Base-by-base conservation (phyloP, 1,140 invertebrate genomes). In the Hylyphantes graminicola region DNA sequence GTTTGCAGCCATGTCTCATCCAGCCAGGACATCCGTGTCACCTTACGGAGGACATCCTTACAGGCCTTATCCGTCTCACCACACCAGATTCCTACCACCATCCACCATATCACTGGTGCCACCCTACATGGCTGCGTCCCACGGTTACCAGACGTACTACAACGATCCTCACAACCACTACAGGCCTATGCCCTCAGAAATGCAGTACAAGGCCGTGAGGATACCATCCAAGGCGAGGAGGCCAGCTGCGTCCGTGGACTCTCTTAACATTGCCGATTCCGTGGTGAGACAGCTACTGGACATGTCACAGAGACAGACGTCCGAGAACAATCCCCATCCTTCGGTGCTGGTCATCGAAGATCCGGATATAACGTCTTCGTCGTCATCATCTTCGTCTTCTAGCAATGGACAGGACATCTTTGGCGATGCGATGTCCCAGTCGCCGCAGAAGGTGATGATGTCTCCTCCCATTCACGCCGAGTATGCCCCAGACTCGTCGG, bases 321-420 rank as follows among this genome's bases (percentile, higher is more conserved):
- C n/a, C 15, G 51, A 65, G 12, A 13, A 72, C 15, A 55, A 53
- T 8, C 51, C 74, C 19, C 55, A n/a, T 7, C 80, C 80, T 7
- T 83, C 80, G 7, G 80, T 83, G 12, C 48, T 83, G 15, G 80
- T 83, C 70, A 83, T 83, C 5, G 80, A 83, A 51, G 80, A 83
- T 57, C 80, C 80, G 0, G 80, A 83, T 51, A 72, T 74, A n/a
- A 65, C 80, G 0, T 83, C 80, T 19, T 35, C 35, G 35, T 35
- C 35, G 35, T 35, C 35, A 5, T 35, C 35, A 35, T 35, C 35
- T 35, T 35, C 35, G 35, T 35, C 35, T 35, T 83, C 80, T 1
- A 83, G 72, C 11, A 50, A 8, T 12, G 59, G 51, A 13, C 21
- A 59, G 0, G 80, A 83, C 35, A 75, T 83, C 17, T 65, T 74